A percentile compares a stretch with the other conserved stretches of the same genome.
phyloP scores from a whole-genome alignment of 1,140 invertebrate species.

The Sipha flava region DNA sequence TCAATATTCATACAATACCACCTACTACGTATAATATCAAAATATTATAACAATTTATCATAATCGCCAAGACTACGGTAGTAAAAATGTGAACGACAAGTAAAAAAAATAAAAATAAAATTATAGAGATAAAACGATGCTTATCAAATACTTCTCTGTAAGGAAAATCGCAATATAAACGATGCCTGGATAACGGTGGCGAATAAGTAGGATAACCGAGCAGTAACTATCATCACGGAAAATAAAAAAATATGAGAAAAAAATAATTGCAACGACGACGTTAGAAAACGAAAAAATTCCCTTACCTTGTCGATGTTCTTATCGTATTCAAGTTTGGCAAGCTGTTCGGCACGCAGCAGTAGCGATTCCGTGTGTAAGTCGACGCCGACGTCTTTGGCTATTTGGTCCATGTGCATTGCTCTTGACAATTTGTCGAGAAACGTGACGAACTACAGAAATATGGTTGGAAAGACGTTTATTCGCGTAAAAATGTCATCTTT shows the following conservation, averaged over 20 bases:
- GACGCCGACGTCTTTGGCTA: conserved; percentile 65
- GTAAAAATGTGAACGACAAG: background rate
- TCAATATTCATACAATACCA: background rate
- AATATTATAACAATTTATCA: background rate
- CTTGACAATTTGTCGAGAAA: conserved; percentile 64
- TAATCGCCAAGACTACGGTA: background rate
- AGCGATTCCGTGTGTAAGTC: conserved; percentile 70
- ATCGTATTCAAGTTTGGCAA: conserved; percentile 65
- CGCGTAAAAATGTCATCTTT: no score
- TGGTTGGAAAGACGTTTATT: background rate
- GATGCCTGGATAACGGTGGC: conserved; percentile 5
- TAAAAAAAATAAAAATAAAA: background rate
- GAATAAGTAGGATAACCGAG: conserved; percentile 21
- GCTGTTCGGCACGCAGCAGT: conserved; percentile 63
- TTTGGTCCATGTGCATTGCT: conserved; percentile 65
- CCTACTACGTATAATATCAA: background rate
- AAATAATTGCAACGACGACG: background rate
- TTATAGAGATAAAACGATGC: background rate
- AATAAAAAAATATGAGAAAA: background rate
- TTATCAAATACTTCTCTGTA: conserved; percentile 26
- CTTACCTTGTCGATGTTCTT: conserved; percentile 67
- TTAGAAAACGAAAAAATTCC: background rate
- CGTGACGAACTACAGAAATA: conserved; percentile 53
- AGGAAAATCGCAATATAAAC: conserved; percentile 27
- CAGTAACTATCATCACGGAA: conserved; percentile 19